phyloP scores from a whole-genome alignment of 2,113 vertebrate genomes.

The Regulus satrapa region DNA sequence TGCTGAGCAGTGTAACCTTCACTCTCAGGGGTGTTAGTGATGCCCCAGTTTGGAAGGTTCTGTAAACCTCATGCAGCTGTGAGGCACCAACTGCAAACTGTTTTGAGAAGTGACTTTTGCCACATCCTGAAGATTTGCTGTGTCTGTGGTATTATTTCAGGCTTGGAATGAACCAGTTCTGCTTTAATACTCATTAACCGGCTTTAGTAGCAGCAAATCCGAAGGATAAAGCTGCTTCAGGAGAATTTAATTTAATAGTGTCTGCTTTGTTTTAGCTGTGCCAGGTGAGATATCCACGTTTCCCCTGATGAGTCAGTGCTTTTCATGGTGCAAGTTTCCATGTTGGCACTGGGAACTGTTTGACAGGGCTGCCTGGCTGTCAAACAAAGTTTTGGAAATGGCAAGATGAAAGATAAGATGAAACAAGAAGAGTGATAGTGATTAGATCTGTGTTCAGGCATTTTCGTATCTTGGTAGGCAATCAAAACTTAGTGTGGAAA shows the following conservation, averaged over 20 bases:
- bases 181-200: neutral
- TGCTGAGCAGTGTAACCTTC: neutral
- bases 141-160: neutral
- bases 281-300: neutral
- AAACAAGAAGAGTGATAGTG: neutral
- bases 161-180: neutral
- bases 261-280: neutral
- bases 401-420: neutral
- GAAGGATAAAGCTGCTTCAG: neutral
- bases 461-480: neutral
- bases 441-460: neutral
- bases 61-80: neutral
- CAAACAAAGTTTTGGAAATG: neutral
- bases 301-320: neutral
- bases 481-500: neutral
- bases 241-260: neutral
- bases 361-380: neutral
- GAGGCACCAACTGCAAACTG: neutral
- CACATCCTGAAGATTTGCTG: neutral
- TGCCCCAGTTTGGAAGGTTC: neutral
- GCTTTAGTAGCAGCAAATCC: neutral
- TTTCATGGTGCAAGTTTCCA: neutral
- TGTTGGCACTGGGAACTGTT: neutral
- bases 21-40: rapidly evolving
- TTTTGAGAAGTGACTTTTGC: neutral